These are phyloP conservation scores for Macaria liturata DNA, from an alignment of 2,888 invertebrate genomes.

Conservation along the genomic window DNA sequence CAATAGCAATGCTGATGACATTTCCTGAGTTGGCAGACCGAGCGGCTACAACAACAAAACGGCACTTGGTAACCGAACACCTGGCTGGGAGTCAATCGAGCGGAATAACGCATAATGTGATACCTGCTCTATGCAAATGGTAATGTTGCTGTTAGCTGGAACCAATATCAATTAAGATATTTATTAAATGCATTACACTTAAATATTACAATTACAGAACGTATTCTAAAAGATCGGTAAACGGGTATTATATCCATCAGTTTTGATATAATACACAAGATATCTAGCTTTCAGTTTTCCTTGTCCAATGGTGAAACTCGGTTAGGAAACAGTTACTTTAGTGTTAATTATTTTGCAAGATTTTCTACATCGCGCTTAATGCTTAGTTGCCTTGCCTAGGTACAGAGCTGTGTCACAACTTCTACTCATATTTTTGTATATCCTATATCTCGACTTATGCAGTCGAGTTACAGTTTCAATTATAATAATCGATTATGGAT, in stretches of 20 bases:
- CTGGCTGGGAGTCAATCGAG: constrained; percentile 43
- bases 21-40: constrained; percentile 55
- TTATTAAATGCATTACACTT: too few species aligned
- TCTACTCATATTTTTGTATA: not conserved
- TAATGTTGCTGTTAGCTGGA: too few species aligned
- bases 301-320: constrained; percentile 7
- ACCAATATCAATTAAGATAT: too few species aligned
- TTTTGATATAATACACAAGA: not conserved
- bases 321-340: constrained; percentile 10
- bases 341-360: constrained; percentile 7
- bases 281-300: constrained; percentile 2
- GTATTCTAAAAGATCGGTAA: too few species aligned
- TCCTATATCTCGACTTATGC: too few species aligned
- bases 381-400: not conserved
- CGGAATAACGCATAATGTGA: constrained; percentile 33
- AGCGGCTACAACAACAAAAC: constrained; percentile 51
- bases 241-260: too few species aligned
- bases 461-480: too few species aligned
- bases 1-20: constrained; percentile 40
- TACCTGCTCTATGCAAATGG: too few species aligned
- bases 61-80: constrained; percentile 40
- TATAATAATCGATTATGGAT: too few species aligned
- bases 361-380: constrained; percentile 1
- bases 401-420: not conserved
- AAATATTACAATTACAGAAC: too few species aligned